Base-by-base conservation (phyloP, 53 echinoderm and acorn worm species). In the Hippasteria phrygiana region DNA sequence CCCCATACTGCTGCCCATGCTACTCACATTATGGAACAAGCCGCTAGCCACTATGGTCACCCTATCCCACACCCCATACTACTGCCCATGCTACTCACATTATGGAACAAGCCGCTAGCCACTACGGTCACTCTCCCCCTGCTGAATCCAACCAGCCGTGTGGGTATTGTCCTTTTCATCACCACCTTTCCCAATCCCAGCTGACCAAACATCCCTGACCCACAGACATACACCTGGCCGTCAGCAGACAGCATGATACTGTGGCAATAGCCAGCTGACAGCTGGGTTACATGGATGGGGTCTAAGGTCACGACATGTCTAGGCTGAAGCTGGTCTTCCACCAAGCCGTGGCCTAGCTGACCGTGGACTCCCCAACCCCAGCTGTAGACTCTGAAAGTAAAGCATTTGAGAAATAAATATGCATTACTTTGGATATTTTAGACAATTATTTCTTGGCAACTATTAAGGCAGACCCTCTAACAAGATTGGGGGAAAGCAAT, bases 361-460 rank as follows among this genome's bases (percentile, higher is more conserved):
- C 97, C 97, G 64, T 97, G 97, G 14, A 95, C 97, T 31, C 97
- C 97, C 97, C 97, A 97, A 11, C 97, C 97, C 92, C 95, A 97
- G 78, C 94, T 97, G 84, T 78, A 97, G 5, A 97, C 80, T 62
- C 97, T 97, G 66, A 43, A 48, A 62, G 37, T 2, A 69, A n/a
- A n/a, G n/a, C n/a, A n/a, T n/a, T n/a, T n/a, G n/a, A n/a, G n/a
- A n/a, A n/a, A n/a, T n/a, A n/a, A n/a, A n/a, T n/a, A n/a, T n/a
- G n/a, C n/a, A n/a, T n/a, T n/a, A n/a, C n/a, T n/a, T n/a, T n/a
- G n/a, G n/a, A n/a, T n/a, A n/a, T n/a, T n/a, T n/a, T n/a, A n/a
- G n/a, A n/a, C n/a, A n/a, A n/a, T n/a, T n/a, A n/a, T n/a, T n/a
- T n/a, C n/a, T n/a, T n/a, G n/a, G n/a, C n/a, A n/a, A n/a, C n/a